Conservation (phyloP, 2,113 vertebrate species). For the Callorhinus ursinus region DNA sequence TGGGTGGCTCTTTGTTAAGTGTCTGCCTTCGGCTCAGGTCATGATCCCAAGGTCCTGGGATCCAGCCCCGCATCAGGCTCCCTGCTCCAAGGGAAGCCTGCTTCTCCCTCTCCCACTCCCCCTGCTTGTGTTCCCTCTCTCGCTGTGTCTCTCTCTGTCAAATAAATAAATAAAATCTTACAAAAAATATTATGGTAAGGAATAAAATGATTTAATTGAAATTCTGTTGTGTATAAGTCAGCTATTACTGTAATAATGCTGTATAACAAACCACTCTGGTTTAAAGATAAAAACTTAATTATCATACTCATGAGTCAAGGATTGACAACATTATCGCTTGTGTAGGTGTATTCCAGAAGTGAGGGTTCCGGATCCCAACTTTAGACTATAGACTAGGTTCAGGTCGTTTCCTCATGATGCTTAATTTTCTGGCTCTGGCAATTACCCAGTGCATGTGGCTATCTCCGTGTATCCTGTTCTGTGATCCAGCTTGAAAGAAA, state of each 20-base stretch:
- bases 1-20: too few species aligned
- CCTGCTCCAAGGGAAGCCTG: too few species aligned
- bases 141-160: too few species aligned
- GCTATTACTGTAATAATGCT: background rate
- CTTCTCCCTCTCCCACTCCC: too few species aligned
- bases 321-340: background rate
- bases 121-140: too few species aligned
- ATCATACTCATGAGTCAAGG: background rate
- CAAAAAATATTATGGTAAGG: background rate
- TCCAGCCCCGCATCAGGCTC: too few species aligned
- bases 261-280: background rate
- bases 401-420: background rate
- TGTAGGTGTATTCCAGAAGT: background rate
- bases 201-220: constrained; percentile 35
- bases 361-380: background rate
- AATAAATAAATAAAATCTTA: too few species aligned
- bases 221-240: background rate
- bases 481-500: background rate
- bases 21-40: too few species aligned
- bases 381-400: background rate
- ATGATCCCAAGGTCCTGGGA: too few species aligned
- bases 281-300: background rate
- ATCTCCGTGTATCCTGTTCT: background rate
- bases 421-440: background rate
- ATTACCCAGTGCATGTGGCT: background rate